Evolutionary conservation across 2,113 vertebrate species (phyloP).

Genomic region (Calidris pugnax): DNA sequence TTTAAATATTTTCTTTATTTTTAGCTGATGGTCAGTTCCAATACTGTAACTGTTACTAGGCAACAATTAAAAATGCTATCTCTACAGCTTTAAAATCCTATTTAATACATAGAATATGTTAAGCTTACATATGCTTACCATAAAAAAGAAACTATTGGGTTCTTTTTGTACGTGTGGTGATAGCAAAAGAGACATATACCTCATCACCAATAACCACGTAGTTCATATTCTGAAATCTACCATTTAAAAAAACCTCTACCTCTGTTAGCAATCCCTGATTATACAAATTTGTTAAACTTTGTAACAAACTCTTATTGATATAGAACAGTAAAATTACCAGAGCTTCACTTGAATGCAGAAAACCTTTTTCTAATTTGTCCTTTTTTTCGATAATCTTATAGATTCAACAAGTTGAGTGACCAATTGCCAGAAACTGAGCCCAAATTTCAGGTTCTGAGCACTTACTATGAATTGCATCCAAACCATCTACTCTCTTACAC

Average conservation of each 20-base stretch:
- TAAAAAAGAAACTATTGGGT: background rate
- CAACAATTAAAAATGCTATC: conserved; percentile 71
- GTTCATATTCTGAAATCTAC: background rate
- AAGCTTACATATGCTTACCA: background rate
- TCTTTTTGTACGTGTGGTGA: background rate
- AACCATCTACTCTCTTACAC: background rate
- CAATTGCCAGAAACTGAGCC: background rate
- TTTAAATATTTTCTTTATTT: conserved; percentile 29
- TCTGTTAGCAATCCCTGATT: background rate
- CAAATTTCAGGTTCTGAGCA: background rate
- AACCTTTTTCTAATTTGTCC: background rate
- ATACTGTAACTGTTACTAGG: conserved; percentile 67
- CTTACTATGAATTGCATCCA: background rate
- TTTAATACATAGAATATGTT: conserved; percentile 28
- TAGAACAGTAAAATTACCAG: background rate
- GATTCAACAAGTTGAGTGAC: background rate
- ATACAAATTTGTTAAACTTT: background rate
- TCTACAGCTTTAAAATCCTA: conserved; percentile 38
- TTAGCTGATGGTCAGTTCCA: conserved; percentile 36
- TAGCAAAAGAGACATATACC: background rate
- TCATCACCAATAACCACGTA: background rate
- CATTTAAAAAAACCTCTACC: background rate
- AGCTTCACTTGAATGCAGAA: background rate
- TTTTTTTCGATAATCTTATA: background rate
- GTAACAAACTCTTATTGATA: background rate